These are phyloP conservation scores for Mesoligia furuncula DNA, from an alignment of 2,888 invertebrate species.

Conservation along the genomic window DNA sequence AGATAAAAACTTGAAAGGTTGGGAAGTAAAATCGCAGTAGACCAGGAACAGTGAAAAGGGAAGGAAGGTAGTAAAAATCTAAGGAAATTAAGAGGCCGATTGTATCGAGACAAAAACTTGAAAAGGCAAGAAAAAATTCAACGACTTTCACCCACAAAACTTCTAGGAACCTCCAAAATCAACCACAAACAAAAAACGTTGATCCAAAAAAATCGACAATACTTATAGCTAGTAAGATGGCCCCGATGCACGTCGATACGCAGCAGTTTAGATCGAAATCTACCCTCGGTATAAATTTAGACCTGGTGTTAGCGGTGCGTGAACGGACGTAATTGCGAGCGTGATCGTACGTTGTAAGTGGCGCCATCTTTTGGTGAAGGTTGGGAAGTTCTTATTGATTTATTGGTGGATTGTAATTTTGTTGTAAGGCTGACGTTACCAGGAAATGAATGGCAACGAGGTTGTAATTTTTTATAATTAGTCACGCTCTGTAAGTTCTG, in stretches of 20 bases:
- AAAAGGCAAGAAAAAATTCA: neutral
- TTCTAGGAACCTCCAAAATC: constrained; percentile 37
- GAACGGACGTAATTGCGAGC: constrained; percentile 71
- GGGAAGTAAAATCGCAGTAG: neutral
- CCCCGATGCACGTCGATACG: constrained; percentile 72
- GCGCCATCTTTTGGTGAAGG: constrained; percentile 70
- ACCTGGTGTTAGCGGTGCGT: constrained; percentile 77
- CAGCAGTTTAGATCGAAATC: constrained; percentile 83
- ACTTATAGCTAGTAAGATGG: constrained; percentile 63
- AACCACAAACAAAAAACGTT: constrained; percentile 43
- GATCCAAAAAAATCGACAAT: constrained; percentile 52
- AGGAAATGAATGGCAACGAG: constrained; percentile 1
- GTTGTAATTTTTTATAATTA: constrained; percentile 11
- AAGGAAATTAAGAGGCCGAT: neutral
- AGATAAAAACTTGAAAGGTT: neutral
- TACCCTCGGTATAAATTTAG: constrained; percentile 81
- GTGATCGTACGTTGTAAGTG: constrained; percentile 48
- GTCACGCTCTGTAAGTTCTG: neutral
- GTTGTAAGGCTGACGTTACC: constrained; percentile 4
- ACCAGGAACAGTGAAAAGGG: neutral
- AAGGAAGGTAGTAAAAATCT: neutral
- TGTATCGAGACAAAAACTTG: neutral
- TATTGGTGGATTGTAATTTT: constrained; percentile 36
- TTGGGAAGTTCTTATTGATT: constrained; percentile 44
- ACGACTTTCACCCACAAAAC: constrained; percentile 6